These are phyloP conservation scores for Philopotamus ludificatus DNA, from an alignment of 1,140 invertebrate species.

Conservation along the genomic window DNA sequence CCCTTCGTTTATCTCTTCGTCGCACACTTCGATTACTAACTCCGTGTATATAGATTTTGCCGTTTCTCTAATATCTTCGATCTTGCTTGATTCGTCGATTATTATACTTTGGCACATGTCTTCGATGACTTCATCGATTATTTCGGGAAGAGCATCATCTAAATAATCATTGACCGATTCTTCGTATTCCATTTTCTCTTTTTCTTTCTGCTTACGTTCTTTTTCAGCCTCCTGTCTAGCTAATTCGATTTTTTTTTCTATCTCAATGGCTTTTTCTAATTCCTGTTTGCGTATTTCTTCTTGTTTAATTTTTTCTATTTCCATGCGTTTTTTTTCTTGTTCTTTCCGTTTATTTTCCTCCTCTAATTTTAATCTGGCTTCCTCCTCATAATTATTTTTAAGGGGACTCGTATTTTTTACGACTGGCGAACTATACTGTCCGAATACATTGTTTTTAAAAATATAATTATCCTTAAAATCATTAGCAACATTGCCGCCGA, in stretches of 20 bases:
- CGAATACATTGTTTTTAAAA: conserved; percentile 27
- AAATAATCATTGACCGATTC: conserved; percentile 50
- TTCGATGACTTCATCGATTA: conserved; percentile 49
- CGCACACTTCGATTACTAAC: conserved; percentile 52
- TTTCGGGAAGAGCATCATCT: conserved; percentile 45
- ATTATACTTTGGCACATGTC: conserved; percentile 48
- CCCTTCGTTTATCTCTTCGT: conserved; percentile 53
- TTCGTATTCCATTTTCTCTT: conserved; percentile 47
- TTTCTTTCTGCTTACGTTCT: conserved; percentile 43
- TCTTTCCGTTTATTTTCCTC: conserved; percentile 48
- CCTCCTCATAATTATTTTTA: conserved; percentile 37
- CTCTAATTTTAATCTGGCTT: conserved; percentile 39
- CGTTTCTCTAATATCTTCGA: conserved; percentile 47
- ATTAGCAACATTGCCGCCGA: background rate
- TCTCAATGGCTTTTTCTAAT: conserved; percentile 49
- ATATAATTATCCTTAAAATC: background rate
- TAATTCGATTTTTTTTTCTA: conserved; percentile 46
- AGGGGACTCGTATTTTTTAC: too few relatives aligned
- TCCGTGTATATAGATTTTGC: conserved; percentile 52
- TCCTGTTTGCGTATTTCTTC: conserved; percentile 44
- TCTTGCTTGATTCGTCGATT: conserved; percentile 48
- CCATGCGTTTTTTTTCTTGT: conserved; percentile 45
- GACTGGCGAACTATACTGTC: conserved; percentile 14
- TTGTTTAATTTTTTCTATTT: conserved; percentile 11
- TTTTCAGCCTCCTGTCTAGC: conserved; percentile 46